Conservation (phyloP, 2,888 invertebrate genomes). For the Matsumyia berberina region DNA sequence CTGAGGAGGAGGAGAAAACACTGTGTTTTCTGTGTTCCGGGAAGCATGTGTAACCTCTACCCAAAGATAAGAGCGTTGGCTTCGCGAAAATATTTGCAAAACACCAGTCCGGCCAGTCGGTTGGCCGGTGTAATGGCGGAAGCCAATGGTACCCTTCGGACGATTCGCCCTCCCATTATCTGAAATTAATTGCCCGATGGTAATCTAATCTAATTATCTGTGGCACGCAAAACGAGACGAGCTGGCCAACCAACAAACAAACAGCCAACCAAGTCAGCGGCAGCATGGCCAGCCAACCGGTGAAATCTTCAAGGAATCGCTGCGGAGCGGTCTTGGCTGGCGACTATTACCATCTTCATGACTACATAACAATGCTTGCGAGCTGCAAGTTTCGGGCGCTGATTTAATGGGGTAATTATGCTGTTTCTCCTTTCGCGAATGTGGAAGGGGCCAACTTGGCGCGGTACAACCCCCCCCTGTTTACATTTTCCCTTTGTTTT, state of each 20-base stretch:
- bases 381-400: slow-evolving; percentile 72
- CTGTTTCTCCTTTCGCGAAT: slow-evolving; percentile 35
- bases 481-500: slow-evolving; percentile 59
- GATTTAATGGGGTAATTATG: slow-evolving; percentile 76
- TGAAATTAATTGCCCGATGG: slow-evolving; percentile 76
- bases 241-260: slow-evolving; percentile 52
- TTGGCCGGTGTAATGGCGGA: slow-evolving; percentile 66
- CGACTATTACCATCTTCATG: slow-evolving; percentile 59
- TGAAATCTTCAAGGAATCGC: slow-evolving; percentile 59
- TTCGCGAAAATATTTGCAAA: slow-evolving; percentile 67
- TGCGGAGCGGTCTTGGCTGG: slow-evolving; percentile 17
- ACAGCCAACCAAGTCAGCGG: slow-evolving; percentile 19
- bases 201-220: slow-evolving; percentile 76
- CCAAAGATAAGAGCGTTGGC: slow-evolving; percentile 54
- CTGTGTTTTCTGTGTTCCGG: slow-evolving; percentile 65
- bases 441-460: slow-evolving; percentile 8
- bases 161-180: slow-evolving; percentile 71
- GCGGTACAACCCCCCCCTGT: slow-evolving; percentile 54
- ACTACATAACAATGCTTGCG: slow-evolving; percentile 68
- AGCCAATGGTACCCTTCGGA: slow-evolving; percentile 75
- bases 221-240: slow-evolving; percentile 68
- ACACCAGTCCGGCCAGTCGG: slow-evolving; percentile 16
- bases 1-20: slow-evolving; percentile 45
- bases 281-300: slow-evolving; percentile 44
- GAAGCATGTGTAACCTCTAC: slow-evolving; percentile 72